Base-by-base conservation (phyloP, 2,113 vertebrate species). In the Taxidea taxus region DNA sequence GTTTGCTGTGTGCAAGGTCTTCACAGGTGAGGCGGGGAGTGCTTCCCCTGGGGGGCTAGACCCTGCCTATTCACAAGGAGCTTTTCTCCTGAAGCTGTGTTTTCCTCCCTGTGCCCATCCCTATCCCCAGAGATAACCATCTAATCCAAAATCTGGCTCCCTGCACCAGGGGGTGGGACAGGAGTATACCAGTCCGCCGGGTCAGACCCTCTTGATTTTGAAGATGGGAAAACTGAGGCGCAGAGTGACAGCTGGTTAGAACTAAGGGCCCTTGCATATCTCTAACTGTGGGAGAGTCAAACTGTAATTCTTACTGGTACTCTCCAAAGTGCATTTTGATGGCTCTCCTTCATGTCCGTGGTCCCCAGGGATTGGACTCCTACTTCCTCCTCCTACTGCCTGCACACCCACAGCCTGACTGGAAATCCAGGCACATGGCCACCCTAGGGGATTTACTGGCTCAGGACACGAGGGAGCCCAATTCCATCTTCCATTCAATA, bases 341-440 rank as follows among this genome's bases (percentile, higher is more conserved):
- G 47, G 42, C 49, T 21, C 1, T 23, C 10, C 16, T 29, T 27
- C 13, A 15, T 27, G 21, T 31, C 29, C 6, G 27, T 1, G 7
- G 44, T 9, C 29, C 25, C 39, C 25, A 18, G 47, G 25, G 34
- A 25, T 1, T 21, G 1, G 11, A 29, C 34, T 25, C 12, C 31
- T 72, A 6, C n/a, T 81, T 96, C 42, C 62, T 29, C 60, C 88
- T 75, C 31, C 75, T 25, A 47, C 88, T 75, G 62, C 49, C 14
- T n/a, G 21, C 18, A 12, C 0, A 0, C 15, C 25, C 68, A 37
- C 72, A 20, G 10, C 39, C 14, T 0, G 14, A 6, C 80, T 25
- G 34, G 70, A 68, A 68, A 7, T 31, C 47, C 47, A 58, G 83
- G 58, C 34, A 1, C 1, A 1, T n/a, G 27, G 75, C 74, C 31